A percentile compares a stretch with the other conserved stretches of the same genome.
These are phyloP conservation scores for Donacobius atricapilla DNA, from an alignment of 2,113 vertebrate species.

Conservation along the genomic window DNA sequence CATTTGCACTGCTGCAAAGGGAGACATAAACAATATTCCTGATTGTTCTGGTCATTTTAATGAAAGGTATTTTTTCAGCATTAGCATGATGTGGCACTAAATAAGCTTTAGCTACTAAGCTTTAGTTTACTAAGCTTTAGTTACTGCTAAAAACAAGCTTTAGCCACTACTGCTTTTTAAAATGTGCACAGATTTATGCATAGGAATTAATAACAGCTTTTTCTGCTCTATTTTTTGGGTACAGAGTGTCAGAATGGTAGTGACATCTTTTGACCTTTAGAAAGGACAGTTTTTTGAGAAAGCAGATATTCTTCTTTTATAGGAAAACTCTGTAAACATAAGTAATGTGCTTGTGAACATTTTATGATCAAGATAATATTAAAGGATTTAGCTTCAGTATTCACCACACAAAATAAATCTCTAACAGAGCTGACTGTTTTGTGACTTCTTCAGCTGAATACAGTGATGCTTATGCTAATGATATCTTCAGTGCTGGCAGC, in stretches of 20 bases:
- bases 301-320: conserved; percentile 48
- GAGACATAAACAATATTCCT: conserved; percentile 30
- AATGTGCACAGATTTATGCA: conserved; percentile 1
- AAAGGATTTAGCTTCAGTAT: conserved; percentile 49
- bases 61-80: conserved; percentile 41
- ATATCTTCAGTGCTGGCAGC: neutral
- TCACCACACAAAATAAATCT: conserved; percentile 48
- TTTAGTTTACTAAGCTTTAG: too few relatives aligned
- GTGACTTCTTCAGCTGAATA: conserved; percentile 46
- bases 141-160: conserved; percentile 34
- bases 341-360: conserved; percentile 24
- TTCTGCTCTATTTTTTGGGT: conserved; percentile 32
- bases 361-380: conserved; percentile 59
- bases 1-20: neutral
- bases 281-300: conserved; percentile 46
- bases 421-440: conserved; percentile 40
- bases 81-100: neutral
- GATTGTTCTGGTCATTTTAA: conserved; percentile 56
- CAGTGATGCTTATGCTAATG: conserved; percentile 43
- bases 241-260: conserved; percentile 24
- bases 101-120: neutral
- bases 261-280: conserved; percentile 50
- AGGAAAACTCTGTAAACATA: conserved; percentile 24
- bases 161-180: neutral
- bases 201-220: conserved; percentile 44